These are phyloP conservation scores for Odontocolon sp. DNA, from an alignment of 2,888 invertebrate genomes.

Conservation along the genomic window DNA sequence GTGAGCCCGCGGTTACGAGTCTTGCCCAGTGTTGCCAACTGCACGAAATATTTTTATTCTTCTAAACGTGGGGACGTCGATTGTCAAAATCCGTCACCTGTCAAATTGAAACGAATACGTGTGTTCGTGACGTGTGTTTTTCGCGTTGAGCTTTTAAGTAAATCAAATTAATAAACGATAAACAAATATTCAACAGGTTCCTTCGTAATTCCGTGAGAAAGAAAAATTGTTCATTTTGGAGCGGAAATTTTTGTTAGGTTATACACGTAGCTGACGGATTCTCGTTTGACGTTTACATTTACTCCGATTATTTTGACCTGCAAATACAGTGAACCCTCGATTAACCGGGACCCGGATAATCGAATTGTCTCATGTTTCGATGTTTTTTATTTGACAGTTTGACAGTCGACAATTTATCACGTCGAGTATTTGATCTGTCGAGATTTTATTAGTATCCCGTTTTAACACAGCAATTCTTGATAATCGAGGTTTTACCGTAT, in stretches of 20 bases:
- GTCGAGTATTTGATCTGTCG: neutral
- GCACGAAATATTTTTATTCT: neutral
- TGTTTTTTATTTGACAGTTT: too few species aligned
- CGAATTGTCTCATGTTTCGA: too few species aligned
- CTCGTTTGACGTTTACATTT: constrained; percentile 17
- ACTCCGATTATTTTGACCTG: neutral
- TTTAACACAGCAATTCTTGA: too few species aligned
- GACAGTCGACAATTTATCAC: too few species aligned
- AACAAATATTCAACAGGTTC: too few species aligned
- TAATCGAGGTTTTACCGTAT: too few species aligned
- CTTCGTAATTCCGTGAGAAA: neutral
- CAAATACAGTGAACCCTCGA: neutral
- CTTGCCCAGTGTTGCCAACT: neutral
- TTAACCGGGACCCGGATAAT: too few species aligned
- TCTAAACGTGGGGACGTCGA: constrained; percentile 38
- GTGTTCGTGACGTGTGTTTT: neutral
- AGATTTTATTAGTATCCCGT: neutral
- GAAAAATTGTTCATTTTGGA: neutral
- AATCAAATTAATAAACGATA: neutral
- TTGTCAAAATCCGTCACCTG: constrained; percentile 34
- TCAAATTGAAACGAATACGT: constrained; percentile 8
- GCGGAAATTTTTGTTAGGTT: constrained; percentile 25
- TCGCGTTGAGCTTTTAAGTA: neutral
- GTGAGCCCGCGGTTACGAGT: neutral
- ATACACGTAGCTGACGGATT: constrained; percentile 9